Base-by-base conservation (phyloP, 2,888 invertebrate species). In the Prenolepis imparis region DNA sequence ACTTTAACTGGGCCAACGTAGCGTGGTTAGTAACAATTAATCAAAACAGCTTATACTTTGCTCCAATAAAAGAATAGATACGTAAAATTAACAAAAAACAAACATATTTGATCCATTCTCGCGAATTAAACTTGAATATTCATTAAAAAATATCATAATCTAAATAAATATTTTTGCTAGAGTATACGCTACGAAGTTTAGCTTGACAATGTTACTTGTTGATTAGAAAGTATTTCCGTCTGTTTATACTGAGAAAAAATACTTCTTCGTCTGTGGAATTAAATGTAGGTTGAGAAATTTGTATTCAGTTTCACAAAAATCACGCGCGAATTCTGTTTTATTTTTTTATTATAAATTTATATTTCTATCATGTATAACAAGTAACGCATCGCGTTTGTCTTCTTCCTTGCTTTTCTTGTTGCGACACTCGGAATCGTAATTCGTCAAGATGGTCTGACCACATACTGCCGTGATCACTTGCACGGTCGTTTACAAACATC, bases 1-100 rank as follows among this genome's bases (percentile, higher is more conserved):
- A 77, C 68, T 68, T 85, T 87, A 89, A 85, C 85, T 89, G 61
- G 89, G 88, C 59, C 85, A 88, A 67, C 80, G 82, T 85, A 84
- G 84, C 57, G 44, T 73, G 80, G 52, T 52, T 73, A 61, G 18
- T 59, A 59, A 12, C 44, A 12, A 44, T 80, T 44, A 80, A 80
- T 72, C 59, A 59, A 70, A 80, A 0, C 21, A 44, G 11, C 18
- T 59, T 59, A 52, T 24, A 36, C 12, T 21, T 68, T 12, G 18
- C 12, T 0, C 12, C 59, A 80, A 78, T 28, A 70, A 52, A n/a
- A 36, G 24, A n/a, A 12, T 36, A 67, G 18, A 21, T 24, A 8
- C 3, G 2, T 39, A 11, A 21, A 41, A 55, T 78, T 55, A 21
- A 57, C 2, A 18, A 12, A 77, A 66, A 66, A 66, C 41, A 24